Conservation (phyloP, 1,140 invertebrate species). For the Drosophila fuyamai region DNA sequence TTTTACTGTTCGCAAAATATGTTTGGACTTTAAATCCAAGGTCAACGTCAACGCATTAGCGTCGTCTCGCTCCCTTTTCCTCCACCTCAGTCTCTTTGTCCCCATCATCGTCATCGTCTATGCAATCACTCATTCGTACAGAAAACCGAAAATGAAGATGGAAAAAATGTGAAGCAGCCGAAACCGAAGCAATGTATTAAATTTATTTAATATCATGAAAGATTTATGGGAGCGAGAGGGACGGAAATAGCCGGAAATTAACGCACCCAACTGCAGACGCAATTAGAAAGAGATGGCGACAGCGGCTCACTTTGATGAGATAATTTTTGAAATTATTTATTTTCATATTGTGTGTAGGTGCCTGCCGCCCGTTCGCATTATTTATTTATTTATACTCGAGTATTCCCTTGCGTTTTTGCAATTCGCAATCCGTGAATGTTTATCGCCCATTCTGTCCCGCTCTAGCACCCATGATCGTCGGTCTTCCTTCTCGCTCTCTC, state of each 20-base stretch:
- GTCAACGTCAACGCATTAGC: slow-evolving; percentile 62
- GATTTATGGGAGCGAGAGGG: slow-evolving; percentile 9
- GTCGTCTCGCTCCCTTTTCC: slow-evolving; percentile 13
- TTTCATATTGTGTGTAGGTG: slow-evolving; percentile 19
- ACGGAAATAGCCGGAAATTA: slow-evolving; percentile 34
- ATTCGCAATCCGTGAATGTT: slow-evolving; percentile 51
- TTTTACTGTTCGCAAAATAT: slow-evolving; percentile 40
- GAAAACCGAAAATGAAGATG: slow-evolving; percentile 12
- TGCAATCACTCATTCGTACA: slow-evolving; percentile 67
- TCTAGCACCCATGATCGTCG: slow-evolving; percentile 8
- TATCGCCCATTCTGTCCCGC: slow-evolving; percentile 16
- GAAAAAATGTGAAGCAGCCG: slow-evolving; percentile 13
- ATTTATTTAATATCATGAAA: slow-evolving; percentile 33
- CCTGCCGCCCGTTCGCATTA: slow-evolving; percentile 30
- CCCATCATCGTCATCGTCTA: slow-evolving; percentile 6
- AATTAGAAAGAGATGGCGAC: slow-evolving; percentile 17
- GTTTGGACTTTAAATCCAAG: slow-evolving; percentile 68
- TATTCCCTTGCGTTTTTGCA: slow-evolving; percentile 65
- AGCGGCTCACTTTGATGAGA: slow-evolving; percentile 58
- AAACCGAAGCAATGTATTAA: slow-evolving; percentile 23
- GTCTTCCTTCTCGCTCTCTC: slow-evolving; percentile 9
- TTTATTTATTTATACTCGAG: slow-evolving; percentile 71
- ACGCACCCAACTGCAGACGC: slow-evolving; percentile 46
- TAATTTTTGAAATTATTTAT: slow-evolving; percentile 64
- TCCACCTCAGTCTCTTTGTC: background rate